Percentiles rank a stretch among this genome's conserved stretches.
phyloP scores from a whole-genome alignment of 2,797 vertebrate species.

The Megalops cyprinoides region DNA sequence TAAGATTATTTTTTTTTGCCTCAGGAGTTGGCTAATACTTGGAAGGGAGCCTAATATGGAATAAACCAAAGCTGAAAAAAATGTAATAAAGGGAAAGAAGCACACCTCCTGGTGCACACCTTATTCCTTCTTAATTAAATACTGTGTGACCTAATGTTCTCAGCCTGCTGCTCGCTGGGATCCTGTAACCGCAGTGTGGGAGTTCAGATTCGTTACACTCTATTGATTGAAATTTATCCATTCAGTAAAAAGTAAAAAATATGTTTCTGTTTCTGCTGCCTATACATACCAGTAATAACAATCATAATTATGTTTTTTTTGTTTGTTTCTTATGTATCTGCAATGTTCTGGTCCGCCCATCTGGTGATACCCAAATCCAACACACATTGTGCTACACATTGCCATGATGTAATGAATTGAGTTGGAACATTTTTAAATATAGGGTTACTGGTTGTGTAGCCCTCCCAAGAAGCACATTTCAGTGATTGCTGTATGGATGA shows the following conservation, averaged over 20 bases:
- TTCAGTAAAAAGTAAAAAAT: too few species aligned
- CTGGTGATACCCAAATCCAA: too few species aligned
- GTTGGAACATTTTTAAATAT: too few species aligned
- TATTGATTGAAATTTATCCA: neutral
- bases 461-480: neutral
- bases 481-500: too few species aligned
- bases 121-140: slow-evolving; percentile 6
- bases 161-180: neutral
- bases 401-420: too few species aligned
- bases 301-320: too few species aligned
- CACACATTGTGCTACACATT: neutral
- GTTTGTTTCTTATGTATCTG: too few species aligned
- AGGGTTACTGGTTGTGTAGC: neutral
- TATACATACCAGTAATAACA: too few species aligned
- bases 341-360: too few species aligned
- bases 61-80: slow-evolving; percentile 55
- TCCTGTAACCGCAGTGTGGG: neutral
- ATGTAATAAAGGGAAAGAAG: slow-evolving; percentile 39
- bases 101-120: neutral
- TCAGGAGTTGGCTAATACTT: slow-evolving; percentile 34
- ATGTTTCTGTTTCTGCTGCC: too few species aligned
- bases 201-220: neutral
- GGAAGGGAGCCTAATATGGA: slow-evolving; percentile 40
- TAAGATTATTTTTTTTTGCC: slow-evolving; percentile 52
- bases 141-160: neutral